These are phyloP conservation scores for Sinocyclocheilus anshuiensis DNA, from an alignment of 2,113 vertebrate genomes.

Conservation along the genomic window DNA sequence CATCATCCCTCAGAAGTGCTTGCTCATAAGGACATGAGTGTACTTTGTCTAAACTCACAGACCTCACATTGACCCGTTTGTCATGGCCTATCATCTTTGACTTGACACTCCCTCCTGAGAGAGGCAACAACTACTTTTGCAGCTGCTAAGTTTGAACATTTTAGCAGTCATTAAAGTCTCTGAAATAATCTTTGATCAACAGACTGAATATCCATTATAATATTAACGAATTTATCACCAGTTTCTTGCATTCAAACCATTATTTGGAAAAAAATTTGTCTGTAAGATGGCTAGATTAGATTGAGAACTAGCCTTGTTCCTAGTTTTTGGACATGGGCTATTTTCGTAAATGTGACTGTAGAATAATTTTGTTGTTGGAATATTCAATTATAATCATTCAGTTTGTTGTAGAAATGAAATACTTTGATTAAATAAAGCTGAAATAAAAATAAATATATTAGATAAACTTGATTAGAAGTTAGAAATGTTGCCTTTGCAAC, in stretches of 20 bases:
- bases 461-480: neutral
- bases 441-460: too few species aligned
- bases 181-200: neutral
- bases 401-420: neutral
- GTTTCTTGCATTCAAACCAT: too few species aligned
- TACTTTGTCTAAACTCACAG: slow-evolving; percentile 3
- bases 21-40: slow-evolving; percentile 10
- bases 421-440: too few species aligned
- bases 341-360: neutral
- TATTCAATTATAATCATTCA: neutral
- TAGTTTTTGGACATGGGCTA: too few species aligned
- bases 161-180: neutral
- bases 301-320: neutral
- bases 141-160: neutral
- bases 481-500: too few species aligned
- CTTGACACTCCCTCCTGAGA: neutral
- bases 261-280: too few species aligned
- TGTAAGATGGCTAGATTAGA: neutral
- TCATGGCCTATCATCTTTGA: slow-evolving; percentile 22
- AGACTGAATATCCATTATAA: neutral
- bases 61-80: neutral
- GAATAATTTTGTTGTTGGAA: neutral
- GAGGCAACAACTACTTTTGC: slow-evolving; percentile 5
- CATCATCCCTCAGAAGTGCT: slow-evolving; percentile 7
- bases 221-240: neutral